Evolutionary conservation across 1,140 invertebrate genomes (phyloP), one percentile per base, ranked within the genome.

Genomic region (Glomeris maerens): DNA sequence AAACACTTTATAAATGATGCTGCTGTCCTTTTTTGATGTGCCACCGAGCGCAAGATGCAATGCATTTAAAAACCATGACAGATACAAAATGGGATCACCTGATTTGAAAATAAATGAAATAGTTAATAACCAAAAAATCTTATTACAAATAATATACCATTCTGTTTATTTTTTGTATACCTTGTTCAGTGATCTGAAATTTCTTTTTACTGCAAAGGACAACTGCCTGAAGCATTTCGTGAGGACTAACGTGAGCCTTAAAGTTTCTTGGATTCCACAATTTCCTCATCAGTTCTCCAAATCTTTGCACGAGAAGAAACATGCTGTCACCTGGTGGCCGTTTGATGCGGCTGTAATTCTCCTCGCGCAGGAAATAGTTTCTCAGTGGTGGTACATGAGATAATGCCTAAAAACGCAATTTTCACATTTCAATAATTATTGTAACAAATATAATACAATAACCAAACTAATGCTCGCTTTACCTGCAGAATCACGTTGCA

Each of bases 221-320:
- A 27, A 99, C 93, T 27, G 96, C 91, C 70, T 99, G 96, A 13
- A 99, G 70, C 95, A 99, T 99, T 74, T 99, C 96, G 68, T 99
- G 96, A 0, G 96, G 96, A 46, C 92, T 97, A 1, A 99, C 96
- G 64, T 99, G 96, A 2, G 94, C 88, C 72, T 98, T 98, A 63
- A 99, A 99, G 64, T 98, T 98, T 50, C 91, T 72, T 0, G 94
- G 93, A 70, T 99, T 99, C 96, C 96, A 99, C 55, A 99, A 71
- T 69, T 99, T 99, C 2, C 96, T 69, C 66, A 98, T 80, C 4
- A 99, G 71, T 67, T 99, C 96, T 2, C 95, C 96, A 71, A 98
- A 98, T 47, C 96, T 73, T 65, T 96, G 90, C 0, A 95, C 89
- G 22, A 98, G 65, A n/a, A 94, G 71, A 62, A 87, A 90, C 14